Conservation (phyloP, 2,797 vertebrate species). For the Steatocranus sp. region DNA sequence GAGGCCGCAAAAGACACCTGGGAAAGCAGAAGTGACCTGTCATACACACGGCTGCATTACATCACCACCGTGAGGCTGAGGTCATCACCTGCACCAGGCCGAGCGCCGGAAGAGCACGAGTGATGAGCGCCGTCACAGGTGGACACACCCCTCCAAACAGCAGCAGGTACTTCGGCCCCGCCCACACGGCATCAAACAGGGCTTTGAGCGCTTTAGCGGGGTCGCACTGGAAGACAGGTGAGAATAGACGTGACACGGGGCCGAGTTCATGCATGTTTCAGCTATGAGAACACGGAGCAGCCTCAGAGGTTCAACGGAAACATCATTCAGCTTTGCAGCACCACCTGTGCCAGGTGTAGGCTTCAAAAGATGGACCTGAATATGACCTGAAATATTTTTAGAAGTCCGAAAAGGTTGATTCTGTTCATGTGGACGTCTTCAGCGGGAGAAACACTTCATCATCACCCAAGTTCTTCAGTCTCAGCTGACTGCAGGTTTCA, state of each 20-base stretch:
- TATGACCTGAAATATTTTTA: neutral
- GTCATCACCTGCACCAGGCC: constrained; percentile 53
- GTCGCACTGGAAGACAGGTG: constrained; percentile 76
- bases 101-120: constrained; percentile 40
- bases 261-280: neutral
- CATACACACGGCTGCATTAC: neutral
- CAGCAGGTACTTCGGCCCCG: constrained; percentile 85
- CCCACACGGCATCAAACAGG: constrained; percentile 91
- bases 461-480: neutral
- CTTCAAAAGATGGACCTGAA: neutral
- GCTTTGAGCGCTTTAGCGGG: constrained; percentile 81
- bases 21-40: neutral
- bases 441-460: neutral
- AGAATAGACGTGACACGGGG: neutral
- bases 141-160: constrained; percentile 90
- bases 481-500: neutral
- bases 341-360: neutral
- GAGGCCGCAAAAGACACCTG: constrained; percentile 87
- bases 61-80: neutral
- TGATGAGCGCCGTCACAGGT: constrained; percentile 78
- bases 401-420: neutral
- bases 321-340: neutral
- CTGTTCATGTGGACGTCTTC: neutral
- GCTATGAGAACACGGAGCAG: neutral
- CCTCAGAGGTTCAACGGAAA: neutral